phyloP scores from a whole-genome alignment of 2,113 vertebrate species.

The Chelonoidis abingdonii region DNA sequence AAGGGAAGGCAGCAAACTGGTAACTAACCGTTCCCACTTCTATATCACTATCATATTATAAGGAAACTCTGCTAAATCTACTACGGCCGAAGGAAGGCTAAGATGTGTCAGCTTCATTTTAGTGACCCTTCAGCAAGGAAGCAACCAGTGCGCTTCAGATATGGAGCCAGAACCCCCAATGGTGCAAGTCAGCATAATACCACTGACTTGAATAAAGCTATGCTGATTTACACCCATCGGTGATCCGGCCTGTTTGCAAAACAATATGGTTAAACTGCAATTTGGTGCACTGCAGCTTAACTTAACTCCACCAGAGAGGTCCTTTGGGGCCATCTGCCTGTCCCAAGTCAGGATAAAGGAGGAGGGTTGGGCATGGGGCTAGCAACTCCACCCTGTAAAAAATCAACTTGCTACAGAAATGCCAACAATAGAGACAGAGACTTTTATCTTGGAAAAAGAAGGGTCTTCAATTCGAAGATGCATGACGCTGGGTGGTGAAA shows the following conservation, averaged over 20 bases:
- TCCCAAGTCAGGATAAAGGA: too few relatives aligned
- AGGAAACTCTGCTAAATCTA: not conserved
- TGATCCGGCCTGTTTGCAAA: not conserved
- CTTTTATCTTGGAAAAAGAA: too few relatives aligned
- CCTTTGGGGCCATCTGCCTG: too few relatives aligned
- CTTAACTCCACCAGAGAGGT: too few relatives aligned
- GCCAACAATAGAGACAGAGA: too few relatives aligned
- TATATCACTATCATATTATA: not conserved
- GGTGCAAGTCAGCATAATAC: not conserved
- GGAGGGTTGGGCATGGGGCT: too few relatives aligned
- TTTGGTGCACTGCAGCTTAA: not conserved
- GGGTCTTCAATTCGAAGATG: too few relatives aligned
- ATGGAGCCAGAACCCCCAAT: not conserved
- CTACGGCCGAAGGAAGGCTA: not conserved
- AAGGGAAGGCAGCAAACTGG: not conserved
- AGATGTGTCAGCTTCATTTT: constrained; percentile 25
- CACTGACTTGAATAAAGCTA: not conserved
- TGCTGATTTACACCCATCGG: not conserved
- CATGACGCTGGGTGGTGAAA: too few relatives aligned
- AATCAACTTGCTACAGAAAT: too few relatives aligned
- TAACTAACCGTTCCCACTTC: not conserved
- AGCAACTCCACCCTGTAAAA: too few relatives aligned
- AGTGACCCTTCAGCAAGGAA: not conserved
- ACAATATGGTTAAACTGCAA: not conserved
- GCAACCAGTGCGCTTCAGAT: rapidly evolving